Base-by-base conservation (phyloP, 2,797 vertebrate species). In the Lepus townsendii region DNA sequence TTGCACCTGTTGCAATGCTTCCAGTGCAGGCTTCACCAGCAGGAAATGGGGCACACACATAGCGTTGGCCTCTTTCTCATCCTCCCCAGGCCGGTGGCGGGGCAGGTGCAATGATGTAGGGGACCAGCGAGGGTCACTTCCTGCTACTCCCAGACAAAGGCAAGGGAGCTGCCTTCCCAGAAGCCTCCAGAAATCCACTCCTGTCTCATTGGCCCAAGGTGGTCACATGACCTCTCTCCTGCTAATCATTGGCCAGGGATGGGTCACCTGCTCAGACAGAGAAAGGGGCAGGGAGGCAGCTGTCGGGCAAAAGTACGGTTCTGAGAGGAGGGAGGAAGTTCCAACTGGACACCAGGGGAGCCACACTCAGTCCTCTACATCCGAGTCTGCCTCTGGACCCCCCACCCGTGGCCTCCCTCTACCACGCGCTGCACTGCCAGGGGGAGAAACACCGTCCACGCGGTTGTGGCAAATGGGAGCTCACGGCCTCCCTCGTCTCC, bases 141-240 rank as follows among this genome's bases (percentile, higher is more conserved):
- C 20, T 32, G n/a, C 24, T 22, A 13, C 32, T 90, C 54, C 54
- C 65, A 12, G 32, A 30, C 75, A 65, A 76, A 80, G 93, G 27
- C 62, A 47, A 60, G n/a, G 22, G 52, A 17, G 17, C 4, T 65
- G 27, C 65, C 96, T 78, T 92, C 83, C 75, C 75, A 88, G 85
- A 93, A 93, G 83, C 22, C 65, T 16, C 60, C 35, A 7, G 75
- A 27, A 91, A 73, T 35, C 71, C 75, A 77, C 47, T 86, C 38
- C 72, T 32, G 17, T 80, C 52, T 79, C 78, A 60, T 10, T 89
- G 92, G 71, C 47, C 38, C 27, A n/a, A 22, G 16, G 11, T 5
- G 32, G 27, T 63, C 90, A 88, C 10, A 2, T 54, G 91, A 42
- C 52, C 20, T 8, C 27, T 47, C 47, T n/a, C 69, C 16, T 52